A percentile compares a stretch with the other conserved stretches of the same genome.
These are phyloP conservation scores for Halyomorpha halys DNA, from an alignment of 1,140 invertebrate species.

Conservation along the genomic window DNA sequence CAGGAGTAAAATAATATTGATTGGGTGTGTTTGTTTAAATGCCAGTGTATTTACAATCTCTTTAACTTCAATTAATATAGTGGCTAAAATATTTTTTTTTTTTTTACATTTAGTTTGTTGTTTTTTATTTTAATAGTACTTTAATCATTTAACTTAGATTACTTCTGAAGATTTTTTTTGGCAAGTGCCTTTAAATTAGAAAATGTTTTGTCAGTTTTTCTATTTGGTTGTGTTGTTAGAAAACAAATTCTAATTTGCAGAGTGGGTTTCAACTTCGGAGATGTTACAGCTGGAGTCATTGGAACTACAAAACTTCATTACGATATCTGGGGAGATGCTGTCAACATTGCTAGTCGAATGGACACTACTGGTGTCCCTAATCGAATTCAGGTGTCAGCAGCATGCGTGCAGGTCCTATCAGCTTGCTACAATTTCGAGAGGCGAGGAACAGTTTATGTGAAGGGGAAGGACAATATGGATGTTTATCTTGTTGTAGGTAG, in stretches of 20 bases:
- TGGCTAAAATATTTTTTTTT: no score
- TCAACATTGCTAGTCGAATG: conserved; percentile 93
- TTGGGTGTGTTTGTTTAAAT: no score
- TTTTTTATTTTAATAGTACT: no score
- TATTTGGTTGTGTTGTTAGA: no score
- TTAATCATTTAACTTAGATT: no score
- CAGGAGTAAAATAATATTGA: no score
- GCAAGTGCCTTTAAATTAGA: no score
- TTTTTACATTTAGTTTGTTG: no score
- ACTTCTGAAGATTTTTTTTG: no score
- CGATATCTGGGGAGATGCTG: conserved; percentile 97
- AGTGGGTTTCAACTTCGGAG: conserved; percentile 56
- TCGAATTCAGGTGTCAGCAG: conserved; percentile 53
- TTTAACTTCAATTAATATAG: no score
- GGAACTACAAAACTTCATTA: conserved; percentile 93
- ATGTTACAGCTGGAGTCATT: conserved; percentile 88
- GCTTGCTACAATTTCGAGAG: conserved; percentile 61
- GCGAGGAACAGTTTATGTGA: conserved; percentile 81
- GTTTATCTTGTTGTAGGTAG: conserved; percentile 54
- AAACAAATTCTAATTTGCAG: conserved; percentile 23
- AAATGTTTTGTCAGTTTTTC: no score
- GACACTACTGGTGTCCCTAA: conserved; percentile 82
- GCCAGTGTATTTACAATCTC: no score
- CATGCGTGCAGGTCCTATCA: conserved; percentile 17
- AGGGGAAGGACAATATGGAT: conserved; percentile 91